Evolutionary conservation across 2,797 vertebrate species (phyloP).

Genomic region (Urophycis tenuis): DNA sequence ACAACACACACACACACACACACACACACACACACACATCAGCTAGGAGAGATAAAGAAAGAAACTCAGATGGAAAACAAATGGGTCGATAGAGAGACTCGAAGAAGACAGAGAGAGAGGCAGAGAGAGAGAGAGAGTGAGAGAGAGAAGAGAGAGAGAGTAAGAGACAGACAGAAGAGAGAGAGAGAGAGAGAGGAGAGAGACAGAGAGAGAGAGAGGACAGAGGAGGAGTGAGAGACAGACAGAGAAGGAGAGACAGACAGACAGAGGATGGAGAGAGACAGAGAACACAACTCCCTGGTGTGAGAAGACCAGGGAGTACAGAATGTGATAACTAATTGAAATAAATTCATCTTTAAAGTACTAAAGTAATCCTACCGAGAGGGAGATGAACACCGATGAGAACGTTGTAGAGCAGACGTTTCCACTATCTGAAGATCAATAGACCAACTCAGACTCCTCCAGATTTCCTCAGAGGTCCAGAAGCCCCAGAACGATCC

Average conservation of each 20-base stretch:
- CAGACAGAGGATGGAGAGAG: not conserved
- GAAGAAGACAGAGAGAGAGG: too few relatives aligned
- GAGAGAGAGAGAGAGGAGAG: not conserved
- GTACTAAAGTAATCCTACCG: too few relatives aligned
- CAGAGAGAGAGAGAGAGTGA: not conserved
- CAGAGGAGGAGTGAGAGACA: not conserved
- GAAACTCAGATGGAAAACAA: not conserved
- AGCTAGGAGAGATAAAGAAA: not conserved
- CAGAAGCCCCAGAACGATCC: too few relatives aligned
- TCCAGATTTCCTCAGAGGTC: too few relatives aligned
- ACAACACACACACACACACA: not conserved
- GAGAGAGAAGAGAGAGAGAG: not conserved
- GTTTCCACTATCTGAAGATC: too few relatives aligned
- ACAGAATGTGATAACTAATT: too few relatives aligned
- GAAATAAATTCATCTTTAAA: conserved; percentile 5
- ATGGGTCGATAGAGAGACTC: not conserved
- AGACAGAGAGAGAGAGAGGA: not conserved
- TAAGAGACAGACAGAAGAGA: too few relatives aligned
- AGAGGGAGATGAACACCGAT: too few relatives aligned
- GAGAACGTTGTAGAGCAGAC: too few relatives aligned
- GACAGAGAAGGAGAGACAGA: not conserved
- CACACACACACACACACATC: not conserved
- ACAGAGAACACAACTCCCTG: not conserved
- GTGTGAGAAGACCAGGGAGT: not conserved
- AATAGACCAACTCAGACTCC: too few relatives aligned